Conservation (phyloP, 2,797 vertebrate species). For the Chelidonichthys spinosus region DNA sequence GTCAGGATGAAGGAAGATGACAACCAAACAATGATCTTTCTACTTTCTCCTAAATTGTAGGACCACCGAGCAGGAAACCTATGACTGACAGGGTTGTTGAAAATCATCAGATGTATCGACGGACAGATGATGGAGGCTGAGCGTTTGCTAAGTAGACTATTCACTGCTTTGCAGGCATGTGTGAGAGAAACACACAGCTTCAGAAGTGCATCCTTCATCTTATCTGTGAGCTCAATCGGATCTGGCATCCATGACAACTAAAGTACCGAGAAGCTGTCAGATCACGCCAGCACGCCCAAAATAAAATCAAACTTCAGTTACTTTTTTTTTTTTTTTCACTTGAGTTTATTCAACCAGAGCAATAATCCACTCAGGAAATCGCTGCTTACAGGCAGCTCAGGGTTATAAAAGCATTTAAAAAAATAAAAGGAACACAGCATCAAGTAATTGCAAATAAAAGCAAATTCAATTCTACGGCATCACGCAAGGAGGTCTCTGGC, state of each 20-base stretch:
- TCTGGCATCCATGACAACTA: constrained; percentile 57
- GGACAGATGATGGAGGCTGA: constrained; percentile 20
- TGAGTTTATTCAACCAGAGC: constrained; percentile 26
- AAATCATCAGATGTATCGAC: not conserved
- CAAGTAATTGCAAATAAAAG: constrained; percentile 35
- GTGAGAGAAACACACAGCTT: constrained; percentile 19
- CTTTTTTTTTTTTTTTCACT: constrained; percentile 35
- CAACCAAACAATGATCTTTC: not conserved
- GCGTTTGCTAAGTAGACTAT: constrained; percentile 43
- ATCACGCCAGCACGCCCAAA: constrained; percentile 21
- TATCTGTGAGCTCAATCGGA: constrained; percentile 51
- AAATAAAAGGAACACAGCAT: constrained; percentile 1
- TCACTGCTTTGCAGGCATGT: constrained; percentile 33
- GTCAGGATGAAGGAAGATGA: not conserved
- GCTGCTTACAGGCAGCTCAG: not conserved
- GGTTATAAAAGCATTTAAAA: constrained; percentile 9
- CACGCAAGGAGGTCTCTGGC: constrained; percentile 15
- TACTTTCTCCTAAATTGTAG: not conserved
- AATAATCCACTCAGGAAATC: constrained; percentile 26
- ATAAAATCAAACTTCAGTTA: constrained; percentile 42
- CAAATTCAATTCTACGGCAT: constrained; percentile 28
- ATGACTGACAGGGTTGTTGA: constrained; percentile 8
- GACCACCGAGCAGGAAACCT: constrained; percentile 1
- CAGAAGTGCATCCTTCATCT: constrained; percentile 42
- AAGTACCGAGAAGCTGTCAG: constrained; percentile 55